Evolutionary conservation across 2,797 vertebrate genomes (phyloP).

Genomic region (Tapera naevia): DNA sequence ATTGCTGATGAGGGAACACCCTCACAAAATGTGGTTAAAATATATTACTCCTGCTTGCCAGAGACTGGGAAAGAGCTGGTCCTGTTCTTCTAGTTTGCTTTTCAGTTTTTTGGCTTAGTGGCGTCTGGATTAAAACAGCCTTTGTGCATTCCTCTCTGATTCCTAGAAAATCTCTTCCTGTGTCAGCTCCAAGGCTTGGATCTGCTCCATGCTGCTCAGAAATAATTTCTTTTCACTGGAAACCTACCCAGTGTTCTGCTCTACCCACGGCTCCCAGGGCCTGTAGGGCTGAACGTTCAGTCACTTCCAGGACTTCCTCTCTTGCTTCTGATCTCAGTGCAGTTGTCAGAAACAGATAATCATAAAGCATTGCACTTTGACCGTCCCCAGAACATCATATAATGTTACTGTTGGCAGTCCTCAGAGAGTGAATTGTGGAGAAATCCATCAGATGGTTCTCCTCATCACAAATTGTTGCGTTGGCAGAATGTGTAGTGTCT

Average conservation of each 20-base stretch:
- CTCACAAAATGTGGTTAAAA: not conserved
- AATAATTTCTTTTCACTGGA: not conserved
- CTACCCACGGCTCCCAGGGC: rapidly evolving
- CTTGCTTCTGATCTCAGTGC: not conserved
- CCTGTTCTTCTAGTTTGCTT: not conserved
- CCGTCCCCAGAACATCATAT: not conserved
- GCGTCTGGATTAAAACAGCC: not conserved
- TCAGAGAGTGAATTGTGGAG: not conserved
- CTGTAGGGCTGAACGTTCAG: not conserved
- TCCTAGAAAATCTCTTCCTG: not conserved
- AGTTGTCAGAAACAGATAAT: not conserved
- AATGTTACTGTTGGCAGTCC: rapidly evolving
- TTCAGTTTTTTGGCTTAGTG: not conserved
- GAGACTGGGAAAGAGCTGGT: not conserved
- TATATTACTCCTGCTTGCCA: not conserved
- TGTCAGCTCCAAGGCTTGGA: not conserved
- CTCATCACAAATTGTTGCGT: not conserved
- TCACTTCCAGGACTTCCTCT: not conserved
- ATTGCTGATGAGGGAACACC: not conserved
- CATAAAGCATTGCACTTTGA: not conserved
- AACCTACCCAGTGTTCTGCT: not conserved
- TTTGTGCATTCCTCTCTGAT: not conserved
- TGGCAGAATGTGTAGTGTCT: not conserved
- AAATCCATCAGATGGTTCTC: not conserved
- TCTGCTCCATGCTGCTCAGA: not conserved